A percentile compares a stretch with the other conserved stretches of the same genome.
Evolutionary conservation across 2,113 vertebrate species (phyloP).

Genomic region (Petromus typicus): DNA sequence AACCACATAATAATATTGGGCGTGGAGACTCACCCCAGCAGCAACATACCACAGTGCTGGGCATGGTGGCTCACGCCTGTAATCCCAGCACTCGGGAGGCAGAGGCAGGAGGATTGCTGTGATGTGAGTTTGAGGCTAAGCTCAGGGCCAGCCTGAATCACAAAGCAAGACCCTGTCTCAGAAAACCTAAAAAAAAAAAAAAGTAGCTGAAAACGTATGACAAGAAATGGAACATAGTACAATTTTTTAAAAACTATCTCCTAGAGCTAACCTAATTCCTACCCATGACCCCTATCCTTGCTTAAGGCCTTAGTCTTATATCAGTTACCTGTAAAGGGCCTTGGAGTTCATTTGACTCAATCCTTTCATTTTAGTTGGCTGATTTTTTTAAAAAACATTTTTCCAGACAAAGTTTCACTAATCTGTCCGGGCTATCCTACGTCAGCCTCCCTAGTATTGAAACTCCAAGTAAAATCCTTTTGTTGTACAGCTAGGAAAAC

Average conservation of each 20-base stretch:
- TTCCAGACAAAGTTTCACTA: not conserved
- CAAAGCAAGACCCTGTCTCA: no score
- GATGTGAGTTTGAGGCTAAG: no score
- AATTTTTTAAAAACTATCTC: not conserved
- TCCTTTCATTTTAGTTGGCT: not conserved
- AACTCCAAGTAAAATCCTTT: not conserved
- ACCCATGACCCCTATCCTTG: not conserved
- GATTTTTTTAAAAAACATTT: not conserved
- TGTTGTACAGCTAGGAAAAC: not conserved
- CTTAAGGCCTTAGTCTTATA: constrained; percentile 41
- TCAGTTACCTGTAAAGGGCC: not conserved
- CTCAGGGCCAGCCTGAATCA: no score
- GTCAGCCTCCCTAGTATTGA: not conserved
- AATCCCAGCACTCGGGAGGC: no score
- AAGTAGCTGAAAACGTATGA: constrained; percentile 62
- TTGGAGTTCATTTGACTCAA: not conserved
- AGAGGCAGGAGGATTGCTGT: no score
- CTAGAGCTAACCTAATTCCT: not conserved
- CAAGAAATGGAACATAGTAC: constrained; percentile 16
- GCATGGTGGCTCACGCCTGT: no score
- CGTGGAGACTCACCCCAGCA: no score
- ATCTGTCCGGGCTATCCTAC: not conserved
- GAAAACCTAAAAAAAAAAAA: no score
- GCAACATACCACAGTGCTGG: no score
- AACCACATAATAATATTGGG: no score